Base-by-base conservation (phyloP, 2,113 vertebrate genomes). In the Pitta sordida region DNA sequence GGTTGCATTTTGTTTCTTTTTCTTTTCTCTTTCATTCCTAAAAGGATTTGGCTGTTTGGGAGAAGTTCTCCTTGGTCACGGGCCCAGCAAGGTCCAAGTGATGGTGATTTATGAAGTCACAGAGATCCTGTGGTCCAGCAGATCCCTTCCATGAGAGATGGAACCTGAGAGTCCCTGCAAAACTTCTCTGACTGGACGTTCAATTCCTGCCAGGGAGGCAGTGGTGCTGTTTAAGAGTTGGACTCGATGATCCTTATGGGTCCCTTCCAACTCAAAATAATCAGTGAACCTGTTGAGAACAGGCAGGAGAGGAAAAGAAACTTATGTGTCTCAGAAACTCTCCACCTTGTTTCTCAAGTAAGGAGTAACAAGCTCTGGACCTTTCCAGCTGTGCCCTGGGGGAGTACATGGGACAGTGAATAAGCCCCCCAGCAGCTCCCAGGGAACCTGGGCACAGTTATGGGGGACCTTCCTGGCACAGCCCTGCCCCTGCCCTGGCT, bases 101-200 rank as follows among this genome's bases (percentile, higher is more conserved):
- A 51, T 2, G 3, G 52, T 71, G 78, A 60, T 85, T 75, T 30
- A 30, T 62, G 49, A 60, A 86, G 23, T 30, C 53, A 59, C 0
- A 53, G 41, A 56, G 7, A 49, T 29, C 59, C 41, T 64, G 19
- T 48, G 32, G 4, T 49, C 44, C 74, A 49, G 3, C 2, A 11
- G 37, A 46, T 32, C 49, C n/a, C 36, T 2, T n/a, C 30, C 0
- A 0, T 4, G 24, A 67, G 59, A 64, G 46, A 58, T 4, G 10
- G 36, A 76, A 44, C n/a, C 58, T 75, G 15, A 71, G 62, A 20
- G 8, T 63, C 34, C 19, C 36, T 51, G 14, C 6, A 60, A 48
- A 83, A 34, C 36, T 14, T 48, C 36, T 59, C 69, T 68, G 68
- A 68, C 39, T 56, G 49, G 43, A 74, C 12, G n/a, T n/a, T n/a